A percentile compares a stretch with the other conserved stretches of the same genome.
phyloP scores from a whole-genome alignment of 2,113 vertebrate species.

The Montifringilla adamsi region DNA sequence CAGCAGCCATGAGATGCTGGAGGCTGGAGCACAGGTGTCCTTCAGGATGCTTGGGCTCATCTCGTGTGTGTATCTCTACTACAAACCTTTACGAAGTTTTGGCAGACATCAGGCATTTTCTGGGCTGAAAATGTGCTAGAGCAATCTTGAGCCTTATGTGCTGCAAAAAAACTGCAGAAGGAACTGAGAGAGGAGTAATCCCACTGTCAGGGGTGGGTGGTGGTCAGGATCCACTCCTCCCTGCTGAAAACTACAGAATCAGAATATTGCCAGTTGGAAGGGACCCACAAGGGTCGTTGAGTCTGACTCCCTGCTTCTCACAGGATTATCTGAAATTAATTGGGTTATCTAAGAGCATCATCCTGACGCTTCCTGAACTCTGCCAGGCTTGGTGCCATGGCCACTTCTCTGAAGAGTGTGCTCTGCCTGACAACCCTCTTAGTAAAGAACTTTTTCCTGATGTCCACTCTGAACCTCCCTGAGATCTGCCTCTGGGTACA shows the following conservation, averaged over 20 bases:
- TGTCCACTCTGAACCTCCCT: not conserved
- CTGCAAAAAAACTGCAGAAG: not conserved
- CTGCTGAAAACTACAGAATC: not conserved
- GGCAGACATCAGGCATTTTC: not conserved
- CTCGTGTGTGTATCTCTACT: accelerated
- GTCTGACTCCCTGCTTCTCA: not conserved
- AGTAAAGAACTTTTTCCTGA: not conserved
- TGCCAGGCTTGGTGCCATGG: not conserved
- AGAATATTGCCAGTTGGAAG: not conserved
- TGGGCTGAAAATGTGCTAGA: not conserved
- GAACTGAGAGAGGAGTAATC: not conserved
- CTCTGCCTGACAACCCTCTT: not conserved
- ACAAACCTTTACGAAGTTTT: not conserved
- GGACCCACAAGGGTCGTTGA: too few relatives aligned
- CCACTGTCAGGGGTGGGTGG: not conserved
- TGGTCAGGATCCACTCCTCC: not conserved
- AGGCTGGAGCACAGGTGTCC: not conserved
- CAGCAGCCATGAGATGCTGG: not conserved
- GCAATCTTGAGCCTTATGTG: not conserved
- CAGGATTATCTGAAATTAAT: not conserved
- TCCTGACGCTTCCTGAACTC: not conserved
- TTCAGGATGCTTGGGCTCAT: not conserved
- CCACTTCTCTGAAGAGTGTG: too few relatives aligned
- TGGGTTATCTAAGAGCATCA: too few relatives aligned
- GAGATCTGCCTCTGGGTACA: not conserved